A percentile compares a stretch with the other conserved stretches of the same genome.
Conservation (phyloP, 2,797 vertebrate species). For the Sebastes trivittatus region DNA sequence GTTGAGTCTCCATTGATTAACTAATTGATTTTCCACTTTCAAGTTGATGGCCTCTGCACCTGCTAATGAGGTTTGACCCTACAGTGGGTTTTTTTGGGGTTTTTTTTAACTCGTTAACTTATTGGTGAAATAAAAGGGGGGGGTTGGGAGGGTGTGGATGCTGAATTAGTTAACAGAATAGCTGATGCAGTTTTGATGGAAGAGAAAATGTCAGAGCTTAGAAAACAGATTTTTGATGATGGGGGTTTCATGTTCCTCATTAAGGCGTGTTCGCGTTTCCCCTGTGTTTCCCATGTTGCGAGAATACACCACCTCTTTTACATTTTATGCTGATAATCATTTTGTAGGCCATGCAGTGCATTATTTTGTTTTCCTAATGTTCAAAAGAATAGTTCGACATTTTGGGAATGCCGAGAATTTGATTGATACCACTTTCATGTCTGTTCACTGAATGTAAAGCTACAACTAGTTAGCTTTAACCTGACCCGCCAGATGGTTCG, state of each 20-base stretch:
- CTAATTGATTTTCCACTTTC: constrained; percentile 44
- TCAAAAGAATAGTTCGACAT: neutral
- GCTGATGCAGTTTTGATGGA: constrained; percentile 24
- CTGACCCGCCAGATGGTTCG: neutral
- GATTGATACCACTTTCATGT: neutral
- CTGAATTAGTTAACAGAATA: constrained; percentile 23
- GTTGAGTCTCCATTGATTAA: constrained; percentile 24
- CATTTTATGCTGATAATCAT: constrained; percentile 11
- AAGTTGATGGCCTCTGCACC: constrained; percentile 38
- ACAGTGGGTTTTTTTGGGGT: too few species aligned
- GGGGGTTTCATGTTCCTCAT: constrained; percentile 2
- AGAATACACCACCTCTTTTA: neutral
- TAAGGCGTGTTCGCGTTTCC: neutral
- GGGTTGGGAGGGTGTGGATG: neutral
- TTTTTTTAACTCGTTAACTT: neutral
- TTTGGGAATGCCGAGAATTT: neutral
- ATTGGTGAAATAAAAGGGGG: neutral
- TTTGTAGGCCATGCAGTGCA: neutral
- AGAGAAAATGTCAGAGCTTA: constrained; percentile 8
- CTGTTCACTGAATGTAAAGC: neutral
- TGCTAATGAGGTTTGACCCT: constrained; percentile 52
- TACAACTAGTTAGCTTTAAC: neutral
- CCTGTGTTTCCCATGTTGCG: neutral
- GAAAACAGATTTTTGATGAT: neutral
- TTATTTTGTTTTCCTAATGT: neutral